A percentile compares a stretch with the other conserved stretches of the same genome.
phyloP scores from a whole-genome alignment of 1,140 invertebrate species.

The Drosophila rufa region DNA sequence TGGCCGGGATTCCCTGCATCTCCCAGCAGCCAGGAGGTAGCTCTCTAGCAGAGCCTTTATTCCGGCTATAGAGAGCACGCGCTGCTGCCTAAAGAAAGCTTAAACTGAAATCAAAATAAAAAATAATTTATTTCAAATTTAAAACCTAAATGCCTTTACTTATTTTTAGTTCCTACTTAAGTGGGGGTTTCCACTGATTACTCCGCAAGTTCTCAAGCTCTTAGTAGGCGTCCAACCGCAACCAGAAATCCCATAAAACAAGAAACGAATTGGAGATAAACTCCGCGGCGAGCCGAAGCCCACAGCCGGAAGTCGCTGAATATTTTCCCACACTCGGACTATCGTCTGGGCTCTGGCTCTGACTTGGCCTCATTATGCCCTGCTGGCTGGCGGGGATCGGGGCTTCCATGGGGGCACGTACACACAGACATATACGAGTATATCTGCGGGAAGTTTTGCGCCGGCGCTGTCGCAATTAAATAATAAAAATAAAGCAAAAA shows the following conservation, averaged over 20 bases:
- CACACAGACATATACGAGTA: neutral
- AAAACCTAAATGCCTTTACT: slow-evolving; percentile 6
- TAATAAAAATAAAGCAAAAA: slow-evolving; percentile 74
- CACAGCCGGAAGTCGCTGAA: slow-evolving; percentile 78
- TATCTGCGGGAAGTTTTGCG: slow-evolving; percentile 66
- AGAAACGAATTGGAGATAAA: slow-evolving; percentile 50
- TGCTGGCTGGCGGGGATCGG: slow-evolving; percentile 8
- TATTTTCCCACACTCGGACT: slow-evolving; percentile 75
- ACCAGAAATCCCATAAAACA: slow-evolving; percentile 32
- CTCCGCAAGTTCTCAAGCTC: slow-evolving; percentile 34
- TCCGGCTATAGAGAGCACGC: slow-evolving; percentile 32
- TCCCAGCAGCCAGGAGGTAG: neutral
- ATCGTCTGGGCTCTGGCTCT: slow-evolving; percentile 25
- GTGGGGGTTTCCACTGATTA: slow-evolving; percentile 12
- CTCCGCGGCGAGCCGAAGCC: slow-evolving; percentile 45
- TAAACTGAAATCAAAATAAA: slow-evolving; percentile 26
- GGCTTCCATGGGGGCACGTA: slow-evolving; percentile 26
- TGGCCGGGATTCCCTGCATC: neutral
- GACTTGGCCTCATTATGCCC: slow-evolving; percentile 73
- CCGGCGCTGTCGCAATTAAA: slow-evolving; percentile 80
- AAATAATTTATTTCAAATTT: neutral
- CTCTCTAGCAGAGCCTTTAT: slow-evolving; percentile 32
- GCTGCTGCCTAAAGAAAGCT: neutral
- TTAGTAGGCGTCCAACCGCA: slow-evolving; percentile 50
- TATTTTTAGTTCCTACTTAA: slow-evolving; percentile 18